These are phyloP conservation scores for Catonia carolina DNA, from an alignment of 2,888 invertebrate species.

Conservation along the genomic window DNA sequence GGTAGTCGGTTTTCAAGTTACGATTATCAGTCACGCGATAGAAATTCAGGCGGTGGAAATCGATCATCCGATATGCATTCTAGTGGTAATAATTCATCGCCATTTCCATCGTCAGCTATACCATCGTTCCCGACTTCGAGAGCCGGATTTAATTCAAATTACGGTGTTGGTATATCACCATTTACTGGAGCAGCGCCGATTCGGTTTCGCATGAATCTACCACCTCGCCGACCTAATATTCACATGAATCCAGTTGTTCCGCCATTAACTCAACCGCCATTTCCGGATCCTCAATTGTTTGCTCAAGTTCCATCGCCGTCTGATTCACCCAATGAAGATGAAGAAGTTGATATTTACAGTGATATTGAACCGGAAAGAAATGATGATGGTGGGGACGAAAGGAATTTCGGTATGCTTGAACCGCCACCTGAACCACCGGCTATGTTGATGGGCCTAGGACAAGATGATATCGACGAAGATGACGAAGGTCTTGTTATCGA, in stretches of 20 bases:
- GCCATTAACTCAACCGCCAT: slow-evolving; percentile 3
- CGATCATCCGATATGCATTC: slow-evolving; percentile 8
- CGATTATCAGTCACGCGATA: background rate
- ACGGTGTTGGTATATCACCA: slow-evolving; percentile 23
- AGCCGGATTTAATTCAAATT: slow-evolving; percentile 5
- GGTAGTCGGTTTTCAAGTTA: background rate
- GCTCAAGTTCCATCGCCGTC: slow-evolving; percentile 10
- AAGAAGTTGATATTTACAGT: slow-evolving; percentile 55
- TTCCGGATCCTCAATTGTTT: slow-evolving; percentile 23
- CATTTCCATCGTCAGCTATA: background rate
- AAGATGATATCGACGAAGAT: slow-evolving; percentile 36
- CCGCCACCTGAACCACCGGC: slow-evolving; percentile 46
- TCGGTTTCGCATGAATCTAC: slow-evolving; percentile 31
- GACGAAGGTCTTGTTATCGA: slow-evolving; percentile 55
- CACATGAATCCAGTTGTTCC: too few species aligned
- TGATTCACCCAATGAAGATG: slow-evolving; percentile 37
- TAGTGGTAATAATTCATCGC: background rate
- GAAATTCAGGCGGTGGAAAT: slow-evolving; percentile 10
- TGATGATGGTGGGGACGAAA: slow-evolving; percentile 40
- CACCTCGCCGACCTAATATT: slow-evolving; percentile 24
- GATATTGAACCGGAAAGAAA: slow-evolving; percentile 49
- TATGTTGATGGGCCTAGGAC: slow-evolving; percentile 39
- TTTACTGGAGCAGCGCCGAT: slow-evolving; percentile 29
- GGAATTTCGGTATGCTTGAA: slow-evolving; percentile 35
- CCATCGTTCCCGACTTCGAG: background rate